phyloP scores from a whole-genome alignment of 2,888 invertebrate species.

The Melieria omissa region DNA sequence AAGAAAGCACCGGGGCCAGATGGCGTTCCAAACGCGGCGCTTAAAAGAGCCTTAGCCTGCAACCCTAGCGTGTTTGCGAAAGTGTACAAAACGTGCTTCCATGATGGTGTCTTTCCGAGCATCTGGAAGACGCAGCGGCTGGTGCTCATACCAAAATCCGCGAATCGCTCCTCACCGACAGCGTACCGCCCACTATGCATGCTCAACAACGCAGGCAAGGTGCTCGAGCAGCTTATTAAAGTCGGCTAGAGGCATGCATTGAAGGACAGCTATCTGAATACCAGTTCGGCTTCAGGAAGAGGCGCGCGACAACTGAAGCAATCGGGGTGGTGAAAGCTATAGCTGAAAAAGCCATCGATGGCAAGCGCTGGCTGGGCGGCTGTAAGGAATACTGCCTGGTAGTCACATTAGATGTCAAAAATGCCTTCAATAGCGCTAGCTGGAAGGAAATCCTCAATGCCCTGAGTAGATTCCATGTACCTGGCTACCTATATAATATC shows the following conservation, averaged over 20 bases:
- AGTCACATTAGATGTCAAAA: conserved; percentile 15
- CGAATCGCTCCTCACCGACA: not conserved
- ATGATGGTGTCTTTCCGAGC: not conserved
- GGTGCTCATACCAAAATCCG: not conserved
- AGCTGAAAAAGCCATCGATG: not conserved
- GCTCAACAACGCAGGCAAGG: not conserved
- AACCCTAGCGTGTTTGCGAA: no score
- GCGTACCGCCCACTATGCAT: not conserved
- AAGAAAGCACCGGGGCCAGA: not conserved
- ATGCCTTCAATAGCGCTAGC: conserved; percentile 7
- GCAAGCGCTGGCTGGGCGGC: not conserved
- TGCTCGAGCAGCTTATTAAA: not conserved
- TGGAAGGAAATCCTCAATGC: no score
- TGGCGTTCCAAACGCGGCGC: not conserved
- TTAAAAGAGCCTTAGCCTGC: not conserved
- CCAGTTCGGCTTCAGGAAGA: no score
- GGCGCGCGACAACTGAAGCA: no score
- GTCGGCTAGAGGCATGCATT: no score
- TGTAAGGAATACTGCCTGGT: conserved; percentile 8
- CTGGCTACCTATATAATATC: no score
- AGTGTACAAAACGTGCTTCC: not conserved
- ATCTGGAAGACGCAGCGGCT: not conserved
- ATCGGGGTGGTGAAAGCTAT: not conserved
- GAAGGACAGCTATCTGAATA: no score
- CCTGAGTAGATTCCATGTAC: no score